Base-by-base conservation (phyloP, 2,113 vertebrate genomes). In the Osmerus mordax region DNA sequence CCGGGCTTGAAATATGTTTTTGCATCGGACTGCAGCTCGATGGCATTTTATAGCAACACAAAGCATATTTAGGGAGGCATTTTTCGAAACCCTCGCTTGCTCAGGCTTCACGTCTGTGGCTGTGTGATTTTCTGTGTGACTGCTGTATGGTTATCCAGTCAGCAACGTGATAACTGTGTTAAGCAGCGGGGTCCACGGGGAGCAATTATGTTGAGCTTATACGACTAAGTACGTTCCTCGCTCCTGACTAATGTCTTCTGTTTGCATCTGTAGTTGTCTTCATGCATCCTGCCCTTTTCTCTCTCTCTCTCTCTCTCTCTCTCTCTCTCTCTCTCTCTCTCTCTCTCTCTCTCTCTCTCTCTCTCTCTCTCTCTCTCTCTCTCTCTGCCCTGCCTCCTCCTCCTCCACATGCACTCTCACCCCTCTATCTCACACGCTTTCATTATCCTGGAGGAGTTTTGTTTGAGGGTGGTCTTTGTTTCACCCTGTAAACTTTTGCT, bases 121-220 rank as follows among this genome's bases (percentile, higher is more conserved):
- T 69, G 58, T 14, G 11, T 15, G 12, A 28, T 25, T 54, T 60
- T 16, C 29, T 12, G 28, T 47, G 59, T 16, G 47, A 15, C 9
- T 52, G 23, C 12, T n/a, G 19, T 28, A 23, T 18, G 36, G 19
- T 67, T 23, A 56, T 55, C 9, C 36, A 11, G 14, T 59, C 28
- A 25, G 55, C 28, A 58, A 54, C 60, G 25, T 53, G 58, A 52
- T 52, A 53, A 28, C 19, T 65, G 12, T n/a, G 59, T 25, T 47
- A 69, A 55, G 63, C 67, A 58, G n/a, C 60, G 19, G 25, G 32
- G n/a, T 61, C 29, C 41, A 36, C 7, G 13, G 18, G 72, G 65
- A 67, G 47, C 13, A 54, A 63, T 69, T 23, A 63, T n/a, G 25
- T 69, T n/a, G 29, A 53, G 72, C 12, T 25, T 64, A 25, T 29